phyloP scores from a whole-genome alignment of 2,113 vertebrate genomes.

The Ptyas mucosa region DNA sequence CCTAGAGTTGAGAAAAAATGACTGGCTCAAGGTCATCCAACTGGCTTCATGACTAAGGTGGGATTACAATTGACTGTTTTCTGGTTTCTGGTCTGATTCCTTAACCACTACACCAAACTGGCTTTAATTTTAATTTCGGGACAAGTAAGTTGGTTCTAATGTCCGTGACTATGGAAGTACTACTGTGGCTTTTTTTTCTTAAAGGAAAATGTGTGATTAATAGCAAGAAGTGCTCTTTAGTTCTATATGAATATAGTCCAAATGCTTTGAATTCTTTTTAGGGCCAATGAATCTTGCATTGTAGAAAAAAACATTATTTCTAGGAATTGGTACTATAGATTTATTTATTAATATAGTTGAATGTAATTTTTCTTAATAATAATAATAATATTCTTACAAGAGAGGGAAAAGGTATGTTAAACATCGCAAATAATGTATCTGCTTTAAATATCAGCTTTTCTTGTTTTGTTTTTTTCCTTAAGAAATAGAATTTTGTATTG shows the following conservation, averaged over 20 bases:
- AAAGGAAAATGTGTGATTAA: slow-evolving; percentile 15
- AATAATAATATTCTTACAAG: background rate
- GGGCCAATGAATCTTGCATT: background rate
- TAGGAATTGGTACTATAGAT: background rate
- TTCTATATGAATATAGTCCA: background rate
- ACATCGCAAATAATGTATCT: background rate
- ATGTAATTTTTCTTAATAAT: background rate
- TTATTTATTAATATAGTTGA: background rate
- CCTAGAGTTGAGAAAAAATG: background rate
- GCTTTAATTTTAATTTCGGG: background rate
- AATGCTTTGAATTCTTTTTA: slow-evolving; percentile 15
- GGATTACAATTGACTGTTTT: background rate
- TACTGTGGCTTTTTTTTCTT: slow-evolving; percentile 18
- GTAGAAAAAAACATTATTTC: background rate
- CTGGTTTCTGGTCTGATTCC: background rate
- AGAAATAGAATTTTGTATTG: background rate
- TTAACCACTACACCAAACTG: background rate
- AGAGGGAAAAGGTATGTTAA: background rate
- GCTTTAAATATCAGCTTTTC: background rate
- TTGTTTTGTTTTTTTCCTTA: background rate
- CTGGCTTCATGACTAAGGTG: background rate
- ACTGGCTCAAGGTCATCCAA: background rate
- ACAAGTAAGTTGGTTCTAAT: slow-evolving; percentile 38
- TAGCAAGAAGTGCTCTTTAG: slow-evolving; percentile 17
- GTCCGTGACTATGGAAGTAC: background rate